A percentile compares a stretch with the other conserved stretches of the same genome.
Evolutionary conservation across 2,888 invertebrate genomes (phyloP).

Genomic region (Stegophylla sp.): DNA sequence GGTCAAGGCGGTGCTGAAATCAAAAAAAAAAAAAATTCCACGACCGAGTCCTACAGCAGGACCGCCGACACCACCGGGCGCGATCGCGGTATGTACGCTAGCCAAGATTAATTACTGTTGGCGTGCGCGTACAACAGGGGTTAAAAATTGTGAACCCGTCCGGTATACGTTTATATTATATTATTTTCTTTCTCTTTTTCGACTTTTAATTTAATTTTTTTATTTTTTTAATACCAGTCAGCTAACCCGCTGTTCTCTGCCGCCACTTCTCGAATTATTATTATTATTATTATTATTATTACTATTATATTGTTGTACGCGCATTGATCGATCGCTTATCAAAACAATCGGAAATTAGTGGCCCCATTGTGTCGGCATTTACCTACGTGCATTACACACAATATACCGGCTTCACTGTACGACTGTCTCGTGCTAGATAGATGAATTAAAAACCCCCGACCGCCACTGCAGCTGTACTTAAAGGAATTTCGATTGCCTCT

Average conservation of each 20-base stretch:
- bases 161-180: neutral
- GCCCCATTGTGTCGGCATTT: slow-evolving; percentile 47
- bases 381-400: neutral
- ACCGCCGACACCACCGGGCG: neutral
- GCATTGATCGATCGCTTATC: slow-evolving; percentile 55
- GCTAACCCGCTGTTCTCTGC: slow-evolving; percentile 47
- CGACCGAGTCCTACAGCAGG: no score
- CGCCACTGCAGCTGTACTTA: neutral
- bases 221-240: slow-evolving; percentile 37
- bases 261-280: slow-evolving; percentile 18
- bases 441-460: neutral
- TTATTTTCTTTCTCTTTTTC: neutral
- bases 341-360: slow-evolving; percentile 57
- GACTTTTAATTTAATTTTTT: neutral
- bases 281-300: neutral
- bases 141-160: slow-evolving; percentile 55
- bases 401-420: neutral
- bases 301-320: neutral
- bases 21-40: no score
- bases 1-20: no score
- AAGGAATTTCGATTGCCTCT: no score
- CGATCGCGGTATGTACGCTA: no score
- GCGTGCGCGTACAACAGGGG: slow-evolving; percentile 37
- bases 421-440: neutral
- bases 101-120: slow-evolving; percentile 44